Evolutionary conservation across 2,113 vertebrate species (phyloP), one percentile per base, ranked within the genome.

Genomic region (Protobothrops mucrosquamatus): DNA sequence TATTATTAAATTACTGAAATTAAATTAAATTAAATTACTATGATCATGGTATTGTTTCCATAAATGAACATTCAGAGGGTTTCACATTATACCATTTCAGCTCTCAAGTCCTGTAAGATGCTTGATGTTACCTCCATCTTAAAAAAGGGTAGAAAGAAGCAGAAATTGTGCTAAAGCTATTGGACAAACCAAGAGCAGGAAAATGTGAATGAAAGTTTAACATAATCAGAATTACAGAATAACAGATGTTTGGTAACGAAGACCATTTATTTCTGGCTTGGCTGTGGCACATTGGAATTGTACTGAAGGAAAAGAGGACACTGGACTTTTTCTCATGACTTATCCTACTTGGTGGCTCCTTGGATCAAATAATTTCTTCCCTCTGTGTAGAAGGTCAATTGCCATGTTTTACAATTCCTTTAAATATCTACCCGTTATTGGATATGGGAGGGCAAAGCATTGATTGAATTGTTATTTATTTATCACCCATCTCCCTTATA

Each of bases 1-100:
- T 93, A 89, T 91, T 92, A 90, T 95, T 90, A 93, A 61, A 52
- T 22, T 11, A 52, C 34, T 92, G 34, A 81, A 81, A 43, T 81
- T 74, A 74, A 74, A 61, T 61, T 61, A 61, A 61, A 74, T 39
- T 39, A 81, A 81, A 86, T 86, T 87, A 51, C 11, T 87, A 87
- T 7, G 11, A 87, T 87, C 23, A 87, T 5, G 6, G 12, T 51
- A n/a, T 52, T n/a, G 48, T 23, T 81, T 20, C 3, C 23, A 9
- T 54, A 88, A 54, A 69, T 54, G 22, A 39, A 52, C 43, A 24
- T 56, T 88, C 22, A 34, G 39, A 88, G 10, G 10, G 20, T 8
- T 14, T 93, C 24, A 57, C 12, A 39, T 59, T 74, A 59, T 12
- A 59, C 10, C 34, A 57, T 56, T 10, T 89, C 64, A 56, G 23